These are phyloP conservation scores for Momotus momota DNA, from an alignment of 2,797 vertebrate species.

Conservation along the genomic window DNA sequence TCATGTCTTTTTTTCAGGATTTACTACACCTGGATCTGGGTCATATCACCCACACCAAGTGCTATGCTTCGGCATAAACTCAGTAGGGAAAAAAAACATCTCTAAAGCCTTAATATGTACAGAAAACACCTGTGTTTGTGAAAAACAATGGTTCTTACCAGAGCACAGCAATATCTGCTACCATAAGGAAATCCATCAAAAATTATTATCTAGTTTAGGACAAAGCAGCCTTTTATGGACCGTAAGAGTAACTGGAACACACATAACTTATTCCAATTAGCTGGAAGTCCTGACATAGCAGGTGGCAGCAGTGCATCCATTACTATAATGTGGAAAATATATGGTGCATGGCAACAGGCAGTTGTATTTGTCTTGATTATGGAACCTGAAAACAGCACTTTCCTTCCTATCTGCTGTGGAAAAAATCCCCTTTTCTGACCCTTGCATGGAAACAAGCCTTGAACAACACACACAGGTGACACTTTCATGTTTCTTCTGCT, in stretches of 20 bases:
- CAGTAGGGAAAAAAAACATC: neutral
- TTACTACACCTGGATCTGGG: neutral
- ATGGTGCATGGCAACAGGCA: constrained; percentile 46
- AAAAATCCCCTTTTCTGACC: constrained; percentile 41
- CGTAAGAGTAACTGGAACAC: constrained; percentile 54
- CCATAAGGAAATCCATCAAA: constrained; percentile 54
- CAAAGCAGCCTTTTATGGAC: constrained; percentile 66
- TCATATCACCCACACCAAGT: neutral
- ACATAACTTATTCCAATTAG: constrained; percentile 77
- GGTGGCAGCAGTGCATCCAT: constrained; percentile 56
- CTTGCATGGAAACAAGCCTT: neutral
- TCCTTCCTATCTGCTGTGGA: constrained; percentile 16
- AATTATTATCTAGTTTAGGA: constrained; percentile 63
- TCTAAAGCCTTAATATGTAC: neutral
- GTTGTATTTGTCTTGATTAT: constrained; percentile 60
- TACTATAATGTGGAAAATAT: constrained; percentile 58
- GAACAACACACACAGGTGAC: neutral
- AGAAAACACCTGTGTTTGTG: constrained; percentile 32
- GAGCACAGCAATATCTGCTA: neutral
- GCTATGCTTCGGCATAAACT: neutral
- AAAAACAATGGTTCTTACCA: constrained; percentile 15
- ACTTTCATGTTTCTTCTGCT: neutral
- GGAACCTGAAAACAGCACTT: constrained; percentile 39
- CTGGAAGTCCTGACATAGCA: constrained; percentile 66
- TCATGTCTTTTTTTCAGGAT: neutral